Conservation (phyloP, 2,888 invertebrate species). For the Pseudanteris insignis region DNA sequence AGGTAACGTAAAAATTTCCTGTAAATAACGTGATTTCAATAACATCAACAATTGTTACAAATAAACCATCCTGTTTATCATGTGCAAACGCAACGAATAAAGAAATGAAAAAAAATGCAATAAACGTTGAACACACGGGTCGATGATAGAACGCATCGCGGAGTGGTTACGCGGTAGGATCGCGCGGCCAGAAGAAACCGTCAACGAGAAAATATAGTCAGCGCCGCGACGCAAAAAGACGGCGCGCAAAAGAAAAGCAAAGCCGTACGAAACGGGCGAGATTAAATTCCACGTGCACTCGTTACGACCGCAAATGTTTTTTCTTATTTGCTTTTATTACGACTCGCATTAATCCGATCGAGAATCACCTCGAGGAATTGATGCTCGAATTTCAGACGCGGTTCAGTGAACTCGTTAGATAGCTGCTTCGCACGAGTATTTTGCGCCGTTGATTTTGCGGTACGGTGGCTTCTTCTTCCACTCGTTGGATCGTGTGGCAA, state of each 20-base stretch:
- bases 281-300: constrained; percentile 40
- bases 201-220: constrained; percentile 30
- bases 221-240: constrained; percentile 24
- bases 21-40: too few species aligned
- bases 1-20: too few species aligned
- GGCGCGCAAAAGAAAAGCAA: constrained; percentile 11
- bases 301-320: constrained; percentile 38
- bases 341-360: constrained; percentile 30
- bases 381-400: constrained; percentile 38
- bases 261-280: constrained; percentile 37
- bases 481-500: constrained; percentile 28
- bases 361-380: constrained; percentile 25
- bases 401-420: constrained; percentile 47
- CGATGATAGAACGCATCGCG: constrained; percentile 2
- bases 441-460: constrained; percentile 29
- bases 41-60: too few species aligned
- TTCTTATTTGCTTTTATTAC: constrained; percentile 29
- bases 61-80: too few species aligned
- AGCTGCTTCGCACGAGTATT: constrained; percentile 48
- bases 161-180: constrained; percentile 10
- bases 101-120: constrained; percentile 10
- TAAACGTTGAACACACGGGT: constrained; percentile 16
- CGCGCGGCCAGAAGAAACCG: constrained; percentile 12
- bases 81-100: too few species aligned
- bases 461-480: constrained; percentile 19